Conservation (phyloP, 2,797 vertebrate genomes). For the Acanthurus lineatus region DNA sequence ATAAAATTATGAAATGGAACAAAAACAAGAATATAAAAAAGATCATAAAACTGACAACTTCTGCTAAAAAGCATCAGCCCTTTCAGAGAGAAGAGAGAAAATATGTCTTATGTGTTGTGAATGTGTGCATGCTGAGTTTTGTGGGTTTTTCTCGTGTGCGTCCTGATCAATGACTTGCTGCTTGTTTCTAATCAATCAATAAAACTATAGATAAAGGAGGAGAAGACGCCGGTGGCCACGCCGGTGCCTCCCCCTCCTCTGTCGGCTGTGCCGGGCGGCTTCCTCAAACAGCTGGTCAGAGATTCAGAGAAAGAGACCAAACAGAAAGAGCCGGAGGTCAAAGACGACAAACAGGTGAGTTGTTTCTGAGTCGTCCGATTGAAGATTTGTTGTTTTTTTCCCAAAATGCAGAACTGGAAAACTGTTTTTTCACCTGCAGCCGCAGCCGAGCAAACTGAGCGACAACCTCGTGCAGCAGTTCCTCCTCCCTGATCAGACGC, state of each 20-base stretch:
- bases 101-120: background rate
- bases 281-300: slow-evolving; percentile 95
- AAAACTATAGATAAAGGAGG: slow-evolving; percentile 91
- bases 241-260: slow-evolving; percentile 86
- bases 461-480: slow-evolving; percentile 87
- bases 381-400: background rate
- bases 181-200: slow-evolving; percentile 22
- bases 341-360: slow-evolving; percentile 81
- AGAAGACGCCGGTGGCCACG: slow-evolving; percentile 85
- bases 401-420: background rate
- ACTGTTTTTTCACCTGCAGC: background rate
- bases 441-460: slow-evolving; percentile 83
- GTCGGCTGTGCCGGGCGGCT: slow-evolving; percentile 91
- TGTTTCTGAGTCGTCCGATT: too few species aligned
- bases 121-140: background rate
- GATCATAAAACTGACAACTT: too few species aligned
- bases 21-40: too few species aligned
- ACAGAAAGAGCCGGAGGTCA: slow-evolving; percentile 83
- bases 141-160: fast-evolving
- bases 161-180: background rate
- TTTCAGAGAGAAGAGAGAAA: background rate
- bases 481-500: slow-evolving; percentile 80
- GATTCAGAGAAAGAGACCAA: slow-evolving; percentile 94
- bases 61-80: too few species aligned
- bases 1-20: too few species aligned